Conservation (phyloP, 2,888 invertebrate species). For the Pollenia amentaria region DNA sequence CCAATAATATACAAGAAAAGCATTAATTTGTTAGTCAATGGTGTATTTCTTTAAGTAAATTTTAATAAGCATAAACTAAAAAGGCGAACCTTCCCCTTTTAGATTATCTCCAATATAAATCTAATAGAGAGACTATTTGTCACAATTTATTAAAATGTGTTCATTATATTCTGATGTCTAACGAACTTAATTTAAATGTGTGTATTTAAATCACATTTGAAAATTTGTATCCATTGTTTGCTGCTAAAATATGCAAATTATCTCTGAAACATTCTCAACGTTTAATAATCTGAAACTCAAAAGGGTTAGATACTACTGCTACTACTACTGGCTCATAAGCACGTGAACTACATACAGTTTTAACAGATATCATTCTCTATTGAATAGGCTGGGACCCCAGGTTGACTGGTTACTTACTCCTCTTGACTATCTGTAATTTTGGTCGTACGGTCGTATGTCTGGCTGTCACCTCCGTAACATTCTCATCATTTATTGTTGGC, state of each 20-base stretch:
- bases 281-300: slow-evolving; percentile 38
- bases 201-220: slow-evolving; percentile 24
- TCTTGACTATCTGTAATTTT: neutral
- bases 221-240: slow-evolving; percentile 50
- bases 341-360: neutral
- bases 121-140: slow-evolving; percentile 5
- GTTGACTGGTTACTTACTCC: neutral
- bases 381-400: neutral
- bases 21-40: no score
- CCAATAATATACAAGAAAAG: no score
- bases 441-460: neutral
- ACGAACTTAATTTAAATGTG: neutral
- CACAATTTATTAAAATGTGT: slow-evolving; percentile 34
- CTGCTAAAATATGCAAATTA: slow-evolving; percentile 51
- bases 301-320: neutral
- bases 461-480: slow-evolving; percentile 21
- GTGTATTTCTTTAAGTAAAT: no score
- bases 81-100: no score
- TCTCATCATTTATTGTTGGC: slow-evolving; percentile 18
- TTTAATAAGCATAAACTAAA: no score
- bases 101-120: neutral
- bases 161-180: slow-evolving; percentile 7
- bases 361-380: slow-evolving; percentile 7
- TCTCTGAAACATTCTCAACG: slow-evolving; percentile 43
- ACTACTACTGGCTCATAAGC: neutral